Percentiles rank a stretch among this genome's conserved stretches.
Conservation (phyloP, 2,888 invertebrate species). For the Drosophila neonasuta region DNA sequence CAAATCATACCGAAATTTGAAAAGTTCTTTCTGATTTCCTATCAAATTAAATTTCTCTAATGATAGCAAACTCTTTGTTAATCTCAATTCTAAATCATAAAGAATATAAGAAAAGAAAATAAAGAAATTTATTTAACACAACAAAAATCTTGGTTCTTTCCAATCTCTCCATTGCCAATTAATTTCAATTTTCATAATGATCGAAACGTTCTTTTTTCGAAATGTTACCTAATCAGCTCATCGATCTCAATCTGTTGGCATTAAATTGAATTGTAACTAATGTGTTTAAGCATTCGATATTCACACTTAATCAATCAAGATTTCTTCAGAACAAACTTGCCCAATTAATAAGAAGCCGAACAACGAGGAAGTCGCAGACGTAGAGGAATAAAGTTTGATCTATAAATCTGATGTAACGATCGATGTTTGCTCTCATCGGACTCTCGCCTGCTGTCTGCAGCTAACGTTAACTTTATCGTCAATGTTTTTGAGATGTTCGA, state of each 20-base stretch:
- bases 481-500: background rate
- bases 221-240: background rate
- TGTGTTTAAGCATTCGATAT: background rate
- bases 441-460: background rate
- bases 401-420: background rate
- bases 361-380: background rate
- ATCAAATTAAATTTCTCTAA: too few relatives aligned
- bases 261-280: background rate
- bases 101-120: too few relatives aligned
- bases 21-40: too few relatives aligned
- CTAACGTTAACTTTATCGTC: background rate
- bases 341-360: constrained; percentile 1
- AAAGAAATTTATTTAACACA: too few relatives aligned
- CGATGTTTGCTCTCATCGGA: background rate
- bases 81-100: too few relatives aligned
- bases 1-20: too few relatives aligned
- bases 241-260: background rate
- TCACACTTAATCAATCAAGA: constrained; percentile 1
- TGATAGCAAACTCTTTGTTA: too few relatives aligned
- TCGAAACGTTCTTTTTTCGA: background rate
- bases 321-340: background rate
- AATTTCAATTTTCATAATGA: background rate
- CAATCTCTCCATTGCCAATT: background rate
- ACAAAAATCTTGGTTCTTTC: too few relatives aligned
- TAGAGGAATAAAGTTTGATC: background rate